Conservation (phyloP, 2,797 vertebrate species). For the Myotis pilosus region DNA sequence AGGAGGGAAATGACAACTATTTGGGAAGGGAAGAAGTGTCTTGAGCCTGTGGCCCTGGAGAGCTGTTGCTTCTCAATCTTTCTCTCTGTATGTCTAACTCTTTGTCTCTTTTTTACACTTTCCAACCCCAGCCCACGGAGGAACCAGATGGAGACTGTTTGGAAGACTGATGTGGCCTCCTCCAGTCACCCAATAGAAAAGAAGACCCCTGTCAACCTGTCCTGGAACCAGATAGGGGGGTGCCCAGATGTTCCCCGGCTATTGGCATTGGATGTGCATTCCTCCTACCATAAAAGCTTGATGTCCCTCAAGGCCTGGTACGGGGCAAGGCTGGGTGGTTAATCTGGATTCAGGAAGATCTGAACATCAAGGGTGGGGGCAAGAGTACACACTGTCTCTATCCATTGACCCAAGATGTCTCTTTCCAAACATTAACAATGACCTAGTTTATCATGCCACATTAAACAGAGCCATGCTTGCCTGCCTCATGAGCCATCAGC, state of each 20-base stretch:
- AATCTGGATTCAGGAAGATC: background rate
- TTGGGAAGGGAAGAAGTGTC: background rate
- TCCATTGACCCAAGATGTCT: background rate
- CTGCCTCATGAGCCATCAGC: background rate
- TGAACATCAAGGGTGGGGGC: background rate
- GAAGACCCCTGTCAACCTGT: slow-evolving; percentile 52
- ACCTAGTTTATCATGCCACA: background rate
- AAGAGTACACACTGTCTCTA: background rate
- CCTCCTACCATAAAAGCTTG: slow-evolving; percentile 37
- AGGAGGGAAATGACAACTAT: background rate
- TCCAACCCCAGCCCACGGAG: slow-evolving; percentile 37
- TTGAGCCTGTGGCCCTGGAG: background rate
- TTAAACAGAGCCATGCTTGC: background rate
- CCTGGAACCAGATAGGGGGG: slow-evolving; percentile 59
- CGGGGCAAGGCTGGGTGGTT: background rate
- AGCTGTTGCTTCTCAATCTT: background rate
- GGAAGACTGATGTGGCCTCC: slow-evolving; percentile 64
- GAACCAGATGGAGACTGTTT: slow-evolving; percentile 60
- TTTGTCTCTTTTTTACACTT: background rate
- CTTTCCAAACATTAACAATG: background rate
- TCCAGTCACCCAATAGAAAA: slow-evolving; percentile 69
- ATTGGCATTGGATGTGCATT: slow-evolving; percentile 26
- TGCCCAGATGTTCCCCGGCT: slow-evolving; percentile 65
- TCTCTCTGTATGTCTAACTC: background rate
- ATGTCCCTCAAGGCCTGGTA: slow-evolving; percentile 34